Conservation (phyloP, 2,888 invertebrate species). For the Leptopilina myrica region DNA sequence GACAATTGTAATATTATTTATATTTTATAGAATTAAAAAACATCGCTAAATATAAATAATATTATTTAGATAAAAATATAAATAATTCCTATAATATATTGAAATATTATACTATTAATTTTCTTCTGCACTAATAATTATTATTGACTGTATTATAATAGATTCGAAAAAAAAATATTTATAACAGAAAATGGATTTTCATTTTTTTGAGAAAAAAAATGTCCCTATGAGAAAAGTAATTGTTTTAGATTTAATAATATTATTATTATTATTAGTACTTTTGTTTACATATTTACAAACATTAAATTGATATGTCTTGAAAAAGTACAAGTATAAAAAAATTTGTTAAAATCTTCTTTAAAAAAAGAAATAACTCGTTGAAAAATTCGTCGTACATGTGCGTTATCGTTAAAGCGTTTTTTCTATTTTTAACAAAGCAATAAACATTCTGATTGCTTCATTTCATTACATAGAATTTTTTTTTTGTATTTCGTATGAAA, state of each 20-base stretch:
- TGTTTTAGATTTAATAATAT: background rate
- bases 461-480: too few relatives aligned
- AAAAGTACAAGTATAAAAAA: slow-evolving; percentile 25
- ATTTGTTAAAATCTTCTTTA: slow-evolving; percentile 13
- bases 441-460: background rate
- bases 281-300: slow-evolving; percentile 37
- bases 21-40: background rate
- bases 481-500: too few relatives aligned
- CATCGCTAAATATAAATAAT: too few relatives aligned
- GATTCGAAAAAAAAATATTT: slow-evolving; percentile 35
- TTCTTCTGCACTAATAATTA: slow-evolving; percentile 18
- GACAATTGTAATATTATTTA: background rate
- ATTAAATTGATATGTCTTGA: slow-evolving; percentile 6
- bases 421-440: slow-evolving; percentile 5
- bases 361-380: slow-evolving; percentile 16
- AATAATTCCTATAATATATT: background rate
- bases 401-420: background rate
- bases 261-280: slow-evolving; percentile 17
- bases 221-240: background rate
- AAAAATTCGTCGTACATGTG: background rate
- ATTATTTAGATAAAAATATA: too few relatives aligned
- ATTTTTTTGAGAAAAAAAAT: background rate
- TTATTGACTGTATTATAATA: slow-evolving; percentile 23
- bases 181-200: slow-evolving; percentile 10
- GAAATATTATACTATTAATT: slow-evolving; percentile 6